Conservation (phyloP, 2,113 vertebrate species). For the Brachyhypopomus gauderio region DNA sequence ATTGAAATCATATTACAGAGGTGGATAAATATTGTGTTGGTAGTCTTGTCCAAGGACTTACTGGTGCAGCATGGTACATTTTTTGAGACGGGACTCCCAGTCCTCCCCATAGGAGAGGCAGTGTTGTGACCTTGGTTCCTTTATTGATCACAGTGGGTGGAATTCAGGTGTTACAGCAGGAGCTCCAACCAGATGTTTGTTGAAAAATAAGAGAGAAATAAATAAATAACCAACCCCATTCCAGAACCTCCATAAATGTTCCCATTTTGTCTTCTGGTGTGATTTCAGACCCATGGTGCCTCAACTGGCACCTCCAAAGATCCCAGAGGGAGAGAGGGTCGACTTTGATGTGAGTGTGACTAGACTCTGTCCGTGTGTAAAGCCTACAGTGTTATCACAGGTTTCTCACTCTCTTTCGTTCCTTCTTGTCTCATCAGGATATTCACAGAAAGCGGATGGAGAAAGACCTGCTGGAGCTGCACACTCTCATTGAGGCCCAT, state of each 20-base stretch:
- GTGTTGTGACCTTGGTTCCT: too few species aligned
- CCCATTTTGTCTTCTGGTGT: neutral
- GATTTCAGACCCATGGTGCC: slow-evolving; percentile 69
- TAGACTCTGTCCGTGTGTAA: neutral
- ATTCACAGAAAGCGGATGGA: slow-evolving; percentile 99
- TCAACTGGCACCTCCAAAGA: slow-evolving; percentile 75
- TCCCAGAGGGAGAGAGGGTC: slow-evolving; percentile 78
- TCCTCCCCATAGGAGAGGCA: too few species aligned
- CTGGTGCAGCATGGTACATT: too few species aligned
- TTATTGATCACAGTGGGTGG: too few species aligned
- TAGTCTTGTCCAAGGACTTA: too few species aligned
- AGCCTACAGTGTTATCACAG: neutral
- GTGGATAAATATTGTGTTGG: too few species aligned
- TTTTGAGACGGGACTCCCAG: too few species aligned
- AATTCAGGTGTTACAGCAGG: too few species aligned
- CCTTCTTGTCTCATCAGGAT: slow-evolving; percentile 75
- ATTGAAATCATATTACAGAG: too few species aligned
- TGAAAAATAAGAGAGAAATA: too few species aligned
- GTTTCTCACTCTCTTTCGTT: neutral
- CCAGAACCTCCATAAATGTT: neutral
- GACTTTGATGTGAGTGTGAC: slow-evolving; percentile 76
- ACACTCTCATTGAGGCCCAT: slow-evolving; percentile 92
- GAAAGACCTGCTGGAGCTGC: slow-evolving; percentile 93
- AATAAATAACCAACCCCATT: too few species aligned
- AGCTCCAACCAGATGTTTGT: too few species aligned